These are phyloP conservation scores for Brenthis ino DNA, from an alignment of 2,888 invertebrate genomes.

Conservation along the genomic window DNA sequence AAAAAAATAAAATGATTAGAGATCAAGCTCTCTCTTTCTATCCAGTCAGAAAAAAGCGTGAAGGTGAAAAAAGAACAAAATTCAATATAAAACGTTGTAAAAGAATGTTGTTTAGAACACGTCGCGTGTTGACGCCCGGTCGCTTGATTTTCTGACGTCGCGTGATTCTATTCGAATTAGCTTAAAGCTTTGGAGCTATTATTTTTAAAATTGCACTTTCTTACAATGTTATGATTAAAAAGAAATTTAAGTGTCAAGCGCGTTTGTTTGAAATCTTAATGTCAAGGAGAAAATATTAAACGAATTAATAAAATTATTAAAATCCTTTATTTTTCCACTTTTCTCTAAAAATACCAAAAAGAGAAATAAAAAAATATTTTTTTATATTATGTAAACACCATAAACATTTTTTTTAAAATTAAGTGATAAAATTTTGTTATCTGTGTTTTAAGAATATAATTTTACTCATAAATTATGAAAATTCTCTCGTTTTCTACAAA, in stretches of 20 bases:
- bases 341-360: too few relatives aligned
- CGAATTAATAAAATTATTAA: too few relatives aligned
- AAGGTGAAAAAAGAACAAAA: constrained; percentile 3
- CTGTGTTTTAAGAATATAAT: too few relatives aligned
- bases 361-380: too few relatives aligned
- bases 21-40: too few relatives aligned
- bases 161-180: constrained; percentile 34
- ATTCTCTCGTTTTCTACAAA: too few relatives aligned
- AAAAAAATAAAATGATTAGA: too few relatives aligned
- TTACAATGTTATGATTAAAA: constrained; percentile 20
- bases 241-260: constrained; percentile 8
- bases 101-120: constrained; percentile 19
- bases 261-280: neutral
- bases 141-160: constrained; percentile 31
- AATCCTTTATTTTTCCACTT: too few relatives aligned
- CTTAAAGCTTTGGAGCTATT: constrained; percentile 25
- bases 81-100: neutral
- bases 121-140: constrained; percentile 33
- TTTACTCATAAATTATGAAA: too few relatives aligned
- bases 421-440: too few relatives aligned
- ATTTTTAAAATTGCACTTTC: constrained; percentile 29
- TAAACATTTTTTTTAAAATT: too few relatives aligned
- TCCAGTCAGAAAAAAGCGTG: neutral
- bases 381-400: too few relatives aligned
- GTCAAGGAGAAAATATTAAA: neutral